Evolutionary conservation across 2,113 vertebrate genomes (phyloP).

Genomic region (Ascaphus truei): DNA sequence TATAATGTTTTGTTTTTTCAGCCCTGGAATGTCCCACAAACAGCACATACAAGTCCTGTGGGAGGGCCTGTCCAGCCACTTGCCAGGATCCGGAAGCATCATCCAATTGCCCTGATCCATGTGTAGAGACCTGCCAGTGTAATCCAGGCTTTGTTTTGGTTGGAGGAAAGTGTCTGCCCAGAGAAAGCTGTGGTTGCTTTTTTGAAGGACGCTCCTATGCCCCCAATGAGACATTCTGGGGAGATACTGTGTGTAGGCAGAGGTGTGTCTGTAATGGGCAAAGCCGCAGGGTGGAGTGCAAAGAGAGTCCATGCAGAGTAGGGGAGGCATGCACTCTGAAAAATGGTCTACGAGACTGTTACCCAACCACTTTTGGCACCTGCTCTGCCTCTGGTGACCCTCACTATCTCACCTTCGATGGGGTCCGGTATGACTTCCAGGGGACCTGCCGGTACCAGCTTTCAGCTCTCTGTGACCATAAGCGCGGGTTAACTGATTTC

Average conservation of each 20-base stretch:
- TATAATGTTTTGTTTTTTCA: background rate
- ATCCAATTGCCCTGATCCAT: conserved; percentile 37
- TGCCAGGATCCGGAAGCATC: conserved; percentile 39
- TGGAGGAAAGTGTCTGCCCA: conserved; percentile 45
- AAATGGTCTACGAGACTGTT: conserved; percentile 53
- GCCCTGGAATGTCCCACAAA: conserved; percentile 42
- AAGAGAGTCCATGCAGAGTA: conserved; percentile 32
- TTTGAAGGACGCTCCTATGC: conserved; percentile 43
- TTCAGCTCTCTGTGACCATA: conserved; percentile 40
- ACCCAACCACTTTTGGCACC: conserved; percentile 35
- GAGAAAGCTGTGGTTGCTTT: conserved; percentile 48
- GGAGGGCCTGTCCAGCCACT: conserved; percentile 47
- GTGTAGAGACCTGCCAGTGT: conserved; percentile 57
- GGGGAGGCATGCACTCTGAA: conserved; percentile 52
- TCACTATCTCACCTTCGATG: conserved; percentile 61
- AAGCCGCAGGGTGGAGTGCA: conserved; percentile 46
- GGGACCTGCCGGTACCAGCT: conserved; percentile 67
- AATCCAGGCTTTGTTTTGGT: conserved; percentile 51
- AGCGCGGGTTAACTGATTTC: conserved; percentile 49
- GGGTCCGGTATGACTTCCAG: conserved; percentile 58
- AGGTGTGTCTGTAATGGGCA: conserved; percentile 39
- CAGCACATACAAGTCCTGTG: conserved; percentile 57
- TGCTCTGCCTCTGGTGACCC: conserved; percentile 55
- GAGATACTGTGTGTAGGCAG: conserved; percentile 25
- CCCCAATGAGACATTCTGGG: conserved; percentile 58